These are phyloP conservation scores for Acromyrmex heyeri DNA, from an alignment of 1,140 invertebrate species.

Conservation along the genomic window DNA sequence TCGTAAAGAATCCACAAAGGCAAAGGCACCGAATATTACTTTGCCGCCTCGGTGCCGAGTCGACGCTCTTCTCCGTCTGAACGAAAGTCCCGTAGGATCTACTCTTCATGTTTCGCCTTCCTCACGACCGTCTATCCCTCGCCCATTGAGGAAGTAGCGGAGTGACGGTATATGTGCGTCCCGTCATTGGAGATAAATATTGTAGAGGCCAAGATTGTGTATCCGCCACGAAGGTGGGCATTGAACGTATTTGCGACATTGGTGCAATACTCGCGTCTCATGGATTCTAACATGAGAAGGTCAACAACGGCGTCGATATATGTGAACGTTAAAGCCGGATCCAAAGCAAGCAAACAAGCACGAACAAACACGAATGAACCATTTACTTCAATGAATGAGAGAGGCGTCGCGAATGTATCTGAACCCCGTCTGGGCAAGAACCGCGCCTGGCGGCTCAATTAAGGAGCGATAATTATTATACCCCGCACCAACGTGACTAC, in stretches of 20 bases:
- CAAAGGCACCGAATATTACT: slow-evolving; percentile 50
- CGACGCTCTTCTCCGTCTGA: slow-evolving; percentile 25
- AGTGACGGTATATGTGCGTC: slow-evolving; percentile 60
- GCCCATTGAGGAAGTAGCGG: slow-evolving; percentile 34
- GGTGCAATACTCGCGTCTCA: slow-evolving; percentile 68
- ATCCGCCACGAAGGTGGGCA: slow-evolving; percentile 60
- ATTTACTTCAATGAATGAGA: not conserved
- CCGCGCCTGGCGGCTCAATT: slow-evolving; percentile 55
- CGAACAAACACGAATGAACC: not conserved
- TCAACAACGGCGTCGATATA: not conserved
- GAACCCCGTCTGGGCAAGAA: too few species aligned
- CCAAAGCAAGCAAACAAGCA: not conserved
- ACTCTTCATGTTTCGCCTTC: not conserved
- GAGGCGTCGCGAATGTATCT: not conserved
- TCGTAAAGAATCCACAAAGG: slow-evolving; percentile 58
- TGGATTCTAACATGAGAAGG: not conserved
- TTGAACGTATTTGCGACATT: slow-evolving; percentile 81
- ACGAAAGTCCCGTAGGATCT: slow-evolving; percentile 49
- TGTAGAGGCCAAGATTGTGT: slow-evolving; percentile 62
- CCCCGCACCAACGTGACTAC: not conserved
- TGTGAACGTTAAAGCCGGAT: slow-evolving; percentile 11
- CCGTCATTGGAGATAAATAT: slow-evolving; percentile 73
- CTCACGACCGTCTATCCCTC: slow-evolving; percentile 1
- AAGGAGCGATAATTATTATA: slow-evolving; percentile 64
- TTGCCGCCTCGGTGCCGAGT: not conserved